phyloP scores from a whole-genome alignment of 2,113 vertebrate genomes.

The Catharus minimus region DNA sequence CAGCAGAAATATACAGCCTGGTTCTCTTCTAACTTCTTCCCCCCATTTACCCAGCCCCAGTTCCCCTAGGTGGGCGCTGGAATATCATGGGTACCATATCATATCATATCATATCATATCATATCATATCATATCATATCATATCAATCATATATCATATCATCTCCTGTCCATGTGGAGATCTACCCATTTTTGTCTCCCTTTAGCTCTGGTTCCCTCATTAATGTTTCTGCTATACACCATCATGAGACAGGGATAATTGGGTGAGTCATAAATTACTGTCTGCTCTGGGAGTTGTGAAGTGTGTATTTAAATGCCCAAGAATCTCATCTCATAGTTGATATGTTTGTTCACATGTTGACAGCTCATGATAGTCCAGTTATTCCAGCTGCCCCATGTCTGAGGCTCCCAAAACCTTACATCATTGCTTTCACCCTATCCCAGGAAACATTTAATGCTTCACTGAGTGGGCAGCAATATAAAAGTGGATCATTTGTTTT shows the following conservation, averaged over 20 bases:
- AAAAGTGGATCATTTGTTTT: neutral
- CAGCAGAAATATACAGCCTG: neutral
- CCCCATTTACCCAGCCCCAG: neutral
- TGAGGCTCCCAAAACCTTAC: neutral
- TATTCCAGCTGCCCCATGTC: neutral
- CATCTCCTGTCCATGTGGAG: neutral
- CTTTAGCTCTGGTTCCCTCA: neutral
- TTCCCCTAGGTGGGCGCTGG: neutral
- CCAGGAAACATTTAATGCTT: slow-evolving; percentile 9
- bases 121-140: too few relatives aligned
- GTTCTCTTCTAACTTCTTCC: neutral
- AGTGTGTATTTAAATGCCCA: neutral
- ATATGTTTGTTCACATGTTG: slow-evolving; percentile 31
- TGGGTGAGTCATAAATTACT: neutral
- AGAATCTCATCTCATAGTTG: neutral
- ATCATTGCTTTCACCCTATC: neutral
- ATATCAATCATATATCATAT: neutral
- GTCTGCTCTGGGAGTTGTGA: neutral
- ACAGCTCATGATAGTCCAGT: neutral
- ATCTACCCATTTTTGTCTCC: neutral
- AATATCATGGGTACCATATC: neutral
- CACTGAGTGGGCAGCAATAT: neutral
- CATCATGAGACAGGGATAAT: neutral
- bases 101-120: neutral
- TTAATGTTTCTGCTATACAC: neutral